phyloP scores from a whole-genome alignment of 2,113 vertebrate genomes.

The Heterochromis multidens region DNA sequence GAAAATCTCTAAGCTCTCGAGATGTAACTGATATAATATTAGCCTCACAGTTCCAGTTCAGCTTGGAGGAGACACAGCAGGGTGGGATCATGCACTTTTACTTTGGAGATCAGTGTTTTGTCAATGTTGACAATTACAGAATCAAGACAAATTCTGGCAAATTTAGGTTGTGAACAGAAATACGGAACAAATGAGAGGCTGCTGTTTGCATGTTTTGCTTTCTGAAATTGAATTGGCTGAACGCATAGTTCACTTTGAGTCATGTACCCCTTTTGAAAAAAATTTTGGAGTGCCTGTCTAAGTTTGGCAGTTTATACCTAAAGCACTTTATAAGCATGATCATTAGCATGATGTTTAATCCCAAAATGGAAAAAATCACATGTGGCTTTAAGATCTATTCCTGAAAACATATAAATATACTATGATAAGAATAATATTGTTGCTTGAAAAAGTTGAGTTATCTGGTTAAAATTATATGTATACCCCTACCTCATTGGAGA shows the following conservation, averaged over 20 bases:
- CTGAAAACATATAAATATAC: neutral
- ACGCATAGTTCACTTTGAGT: neutral
- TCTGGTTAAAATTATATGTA: neutral
- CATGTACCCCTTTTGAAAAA: neutral
- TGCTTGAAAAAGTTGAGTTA: neutral
- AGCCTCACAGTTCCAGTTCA: slow-evolving; percentile 35
- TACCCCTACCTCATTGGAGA: neutral
- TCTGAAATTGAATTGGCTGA: neutral
- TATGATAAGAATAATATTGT: neutral
- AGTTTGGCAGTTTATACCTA: neutral
- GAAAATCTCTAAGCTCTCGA: slow-evolving; percentile 46
- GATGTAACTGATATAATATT: slow-evolving; percentile 52
- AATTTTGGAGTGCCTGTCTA: neutral
- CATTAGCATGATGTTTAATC: neutral
- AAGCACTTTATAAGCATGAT: neutral
- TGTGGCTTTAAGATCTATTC: neutral
- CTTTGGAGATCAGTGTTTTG: neutral
- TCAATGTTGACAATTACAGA: neutral
- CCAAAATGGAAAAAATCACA: neutral
- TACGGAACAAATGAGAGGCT: neutral
- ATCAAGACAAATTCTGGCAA: neutral
- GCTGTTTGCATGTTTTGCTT: neutral
- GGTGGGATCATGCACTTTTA: slow-evolving; percentile 7
- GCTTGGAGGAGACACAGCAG: slow-evolving; percentile 14
- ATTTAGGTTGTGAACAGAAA: neutral